Evolutionary conservation across 2,888 invertebrate genomes (phyloP), one percentile per base, ranked within the genome.

Genomic region (Thalpophila matura): DNA sequence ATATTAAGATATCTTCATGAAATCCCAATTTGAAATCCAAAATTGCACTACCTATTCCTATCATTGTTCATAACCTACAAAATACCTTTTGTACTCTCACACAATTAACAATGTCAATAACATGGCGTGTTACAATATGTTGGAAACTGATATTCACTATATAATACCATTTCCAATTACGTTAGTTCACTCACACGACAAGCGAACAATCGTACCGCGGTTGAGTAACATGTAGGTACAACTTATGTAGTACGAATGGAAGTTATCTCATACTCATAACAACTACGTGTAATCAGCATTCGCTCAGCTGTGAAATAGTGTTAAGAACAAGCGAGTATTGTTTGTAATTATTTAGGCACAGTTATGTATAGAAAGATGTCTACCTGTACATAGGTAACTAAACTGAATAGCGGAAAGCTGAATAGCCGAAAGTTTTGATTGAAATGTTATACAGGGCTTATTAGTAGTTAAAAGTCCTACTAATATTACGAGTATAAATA

Each of bases 21-120:
- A n/a, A n/a, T n/a, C n/a, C n/a, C n/a, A n/a, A n/a, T n/a, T n/a
- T n/a, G n/a, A n/a, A n/a, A n/a, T n/a, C n/a, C n/a, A n/a, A n/a
- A n/a, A n/a, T n/a, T n/a, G n/a, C n/a, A n/a, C n/a, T n/a, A n/a
- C n/a, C n/a, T n/a, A n/a, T n/a, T n/a, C n/a, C n/a, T n/a, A n/a
- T n/a, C n/a, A n/a, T n/a, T n/a, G n/a, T n/a, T 27, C 22, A 54
- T 47, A 55, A 27, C 45, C 43, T 63, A 33, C 45, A 38, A 54
- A 50, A n/a, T n/a, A n/a, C 18, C 22, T 37, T 33, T 46, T 45
- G 26, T 57, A 18, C 22, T 27, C 43, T 42, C 16, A 54, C 10
- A 35, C 37, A 49, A 73, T 73, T 51, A 74, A 10, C 10, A 37
- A 20, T 58, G 59, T 58, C 75, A 68, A 68, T 60, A 51, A 43